Evolutionary conservation across 2,113 vertebrate species (phyloP).

Genomic region (Salvator merianae): DNA sequence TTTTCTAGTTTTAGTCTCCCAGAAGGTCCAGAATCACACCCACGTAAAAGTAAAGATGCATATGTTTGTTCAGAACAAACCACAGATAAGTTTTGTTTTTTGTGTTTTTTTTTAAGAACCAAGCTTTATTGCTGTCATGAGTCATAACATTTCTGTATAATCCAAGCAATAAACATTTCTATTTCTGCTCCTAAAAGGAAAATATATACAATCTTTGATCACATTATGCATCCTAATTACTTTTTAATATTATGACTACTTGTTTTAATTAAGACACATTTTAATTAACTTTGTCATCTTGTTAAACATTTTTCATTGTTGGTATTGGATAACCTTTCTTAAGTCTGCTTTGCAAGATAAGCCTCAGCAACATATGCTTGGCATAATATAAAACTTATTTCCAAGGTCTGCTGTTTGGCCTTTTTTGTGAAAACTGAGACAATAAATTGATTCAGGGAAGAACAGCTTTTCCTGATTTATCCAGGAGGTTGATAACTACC

Average conservation of each 20-base stretch:
- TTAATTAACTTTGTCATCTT: slow-evolving; percentile 2
- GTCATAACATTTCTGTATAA: neutral
- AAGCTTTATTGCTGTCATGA: neutral
- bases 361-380: neutral
- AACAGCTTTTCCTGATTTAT: slow-evolving; percentile 8
- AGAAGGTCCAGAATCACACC: too few species aligned
- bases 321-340: slow-evolving; percentile 14
- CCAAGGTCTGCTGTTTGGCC: neutral
- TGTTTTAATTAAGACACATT: slow-evolving; percentile 27
- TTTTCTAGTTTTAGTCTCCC: too few species aligned
- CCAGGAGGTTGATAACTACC: neutral
- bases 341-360: slow-evolving; percentile 20
- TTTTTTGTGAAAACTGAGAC: slow-evolving; percentile 27
- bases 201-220: neutral
- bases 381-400: neutral
- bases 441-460: slow-evolving; percentile 28
- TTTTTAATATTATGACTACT: slow-evolving; percentile 40
- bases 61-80: too few species aligned
- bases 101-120: neutral
- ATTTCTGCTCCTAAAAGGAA: slow-evolving; percentile 19
- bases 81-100: neutral
- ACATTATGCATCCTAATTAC: slow-evolving; percentile 20
- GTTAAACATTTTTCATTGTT: slow-evolving; percentile 27
- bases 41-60: too few species aligned
- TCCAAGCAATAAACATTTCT: neutral